phyloP scores from a whole-genome alignment of 2,113 vertebrate genomes.

The Brienomyrus brachyistius region DNA sequence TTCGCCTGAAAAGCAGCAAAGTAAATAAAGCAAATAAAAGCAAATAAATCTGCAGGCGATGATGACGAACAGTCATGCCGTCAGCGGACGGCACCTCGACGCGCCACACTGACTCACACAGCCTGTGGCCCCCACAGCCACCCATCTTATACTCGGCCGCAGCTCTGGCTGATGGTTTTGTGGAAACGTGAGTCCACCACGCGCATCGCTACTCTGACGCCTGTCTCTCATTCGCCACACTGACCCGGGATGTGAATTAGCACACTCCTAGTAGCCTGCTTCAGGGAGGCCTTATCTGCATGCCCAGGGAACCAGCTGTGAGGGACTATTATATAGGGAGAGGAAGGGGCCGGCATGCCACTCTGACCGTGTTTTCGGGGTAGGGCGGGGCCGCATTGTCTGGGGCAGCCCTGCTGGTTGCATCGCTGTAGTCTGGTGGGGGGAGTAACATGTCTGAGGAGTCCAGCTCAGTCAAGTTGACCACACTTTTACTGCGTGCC shows the following conservation, averaged over 20 bases:
- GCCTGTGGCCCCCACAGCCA: background rate
- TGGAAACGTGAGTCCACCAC: constrained; percentile 27
- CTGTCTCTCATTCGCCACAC: background rate
- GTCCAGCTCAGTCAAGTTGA: constrained; percentile 74
- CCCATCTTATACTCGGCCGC: constrained; percentile 19
- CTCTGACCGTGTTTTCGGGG: background rate
- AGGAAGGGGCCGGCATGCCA: background rate
- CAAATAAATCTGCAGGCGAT: background rate
- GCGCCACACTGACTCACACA: background rate
- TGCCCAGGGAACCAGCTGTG: background rate
- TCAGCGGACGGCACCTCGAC: background rate
- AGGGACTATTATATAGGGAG: background rate
- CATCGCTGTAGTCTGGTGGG: constrained; percentile 71
- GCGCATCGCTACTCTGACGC: background rate
- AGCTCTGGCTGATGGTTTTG: constrained; percentile 35
- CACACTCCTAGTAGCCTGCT: background rate
- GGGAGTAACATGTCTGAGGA: constrained; percentile 74
- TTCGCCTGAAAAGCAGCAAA: background rate
- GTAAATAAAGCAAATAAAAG: background rate
- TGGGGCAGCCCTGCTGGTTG: constrained; percentile 22
- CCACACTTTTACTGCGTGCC: constrained; percentile 78
- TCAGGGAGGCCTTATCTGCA: background rate
- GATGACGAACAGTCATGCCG: background rate
- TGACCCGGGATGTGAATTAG: background rate
- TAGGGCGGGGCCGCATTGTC: background rate